A percentile compares a stretch with the other conserved stretches of the same genome.
Evolutionary conservation across 2,797 vertebrate genomes (phyloP).

Genomic region (Diplodus sargus): DNA sequence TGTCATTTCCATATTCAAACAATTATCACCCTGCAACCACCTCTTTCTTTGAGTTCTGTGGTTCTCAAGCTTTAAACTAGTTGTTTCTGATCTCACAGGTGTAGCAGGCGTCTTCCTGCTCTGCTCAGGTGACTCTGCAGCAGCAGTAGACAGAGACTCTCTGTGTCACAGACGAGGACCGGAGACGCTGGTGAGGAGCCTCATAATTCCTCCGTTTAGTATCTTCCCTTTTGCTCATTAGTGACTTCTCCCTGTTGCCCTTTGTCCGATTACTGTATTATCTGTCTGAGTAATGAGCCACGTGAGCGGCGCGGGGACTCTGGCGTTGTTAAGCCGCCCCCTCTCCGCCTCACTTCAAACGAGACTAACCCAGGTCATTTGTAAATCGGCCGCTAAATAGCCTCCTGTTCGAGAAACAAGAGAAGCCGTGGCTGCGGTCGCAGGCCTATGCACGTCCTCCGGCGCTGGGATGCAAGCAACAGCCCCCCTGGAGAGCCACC

Average conservation of each 20-base stretch:
- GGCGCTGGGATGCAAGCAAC: neutral
- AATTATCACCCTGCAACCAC: too few species aligned
- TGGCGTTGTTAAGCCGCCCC: slow-evolving; percentile 35
- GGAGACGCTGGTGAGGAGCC: slow-evolving; percentile 15
- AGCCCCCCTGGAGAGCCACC: slow-evolving; percentile 24
- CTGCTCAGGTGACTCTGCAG: too few species aligned
- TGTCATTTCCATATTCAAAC: too few species aligned
- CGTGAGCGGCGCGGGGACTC: slow-evolving; percentile 17
- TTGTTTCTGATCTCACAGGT: too few species aligned
- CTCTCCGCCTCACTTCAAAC: slow-evolving; percentile 53
- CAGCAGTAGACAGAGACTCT: too few species aligned
- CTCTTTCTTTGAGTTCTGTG: too few species aligned
- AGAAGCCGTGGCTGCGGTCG: neutral
- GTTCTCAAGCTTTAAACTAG: too few species aligned
- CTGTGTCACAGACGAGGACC: slow-evolving; percentile 13
- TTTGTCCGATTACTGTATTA: slow-evolving; percentile 2
- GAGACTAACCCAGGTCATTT: slow-evolving; percentile 54
- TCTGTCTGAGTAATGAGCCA: slow-evolving; percentile 62
- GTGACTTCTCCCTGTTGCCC: slow-evolving; percentile 32
- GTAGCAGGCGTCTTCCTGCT: too few species aligned
- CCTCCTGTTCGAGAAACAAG: slow-evolving; percentile 21
- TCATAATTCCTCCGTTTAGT: slow-evolving; percentile 27
- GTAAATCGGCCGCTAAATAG: slow-evolving; percentile 42
- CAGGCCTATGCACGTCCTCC: slow-evolving; percentile 13
- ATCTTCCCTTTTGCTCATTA: slow-evolving; percentile 60